Evolutionary conservation across 2,113 vertebrate species (phyloP), one percentile per base, ranked within the genome.

Genomic region (Paradisaea rubra): DNA sequence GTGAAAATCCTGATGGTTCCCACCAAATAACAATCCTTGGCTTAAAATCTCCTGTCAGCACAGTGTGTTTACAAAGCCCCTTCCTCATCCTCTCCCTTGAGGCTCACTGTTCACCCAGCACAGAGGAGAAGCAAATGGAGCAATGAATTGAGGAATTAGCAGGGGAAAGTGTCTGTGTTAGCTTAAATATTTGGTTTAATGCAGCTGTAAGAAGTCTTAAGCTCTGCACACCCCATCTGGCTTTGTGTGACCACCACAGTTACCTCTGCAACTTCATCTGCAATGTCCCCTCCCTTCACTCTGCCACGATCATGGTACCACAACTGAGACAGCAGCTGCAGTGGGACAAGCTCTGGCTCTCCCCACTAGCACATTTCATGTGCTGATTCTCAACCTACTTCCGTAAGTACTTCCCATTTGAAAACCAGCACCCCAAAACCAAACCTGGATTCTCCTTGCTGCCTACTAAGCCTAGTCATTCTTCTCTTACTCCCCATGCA

Each of bases 281-380:
- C 39, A 37, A 23, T n/a, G 19, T 73, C 22, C 17, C 20, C 59
- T 84, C 37, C 68, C 56, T 65, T 44, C 31, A 5, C 30, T 78
- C 11, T 76, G 66, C 19, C 61, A 13, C 7, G 25, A 15, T 20
- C 3, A 6, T 9, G 54, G 37, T 37, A 81, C 31, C 25, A 19
- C 0, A 0, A 20, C 31, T 44, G 77, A 42, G 28, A 15, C 33
- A 42, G 61, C 20, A 54, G 74, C 39, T 4, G 7, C 7, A 33
- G 24, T 3, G 37, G 53, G 76, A 66, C 37, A 42, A 49, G 31
- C 45, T 56, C 86, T 80, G 82, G 10, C 27, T 60, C 20, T 65
- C 37, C 27, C 54, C 24, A 35, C 7, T n/a, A 14, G 30, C 18
- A 64, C 2, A 6, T n/a, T 37, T 59, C 61, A 47, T 4, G 3